Percentiles rank a stretch among this genome's conserved stretches.
These are phyloP conservation scores for Platichthys flesus DNA, from an alignment of 2,113 vertebrate species.

Conservation along the genomic window DNA sequence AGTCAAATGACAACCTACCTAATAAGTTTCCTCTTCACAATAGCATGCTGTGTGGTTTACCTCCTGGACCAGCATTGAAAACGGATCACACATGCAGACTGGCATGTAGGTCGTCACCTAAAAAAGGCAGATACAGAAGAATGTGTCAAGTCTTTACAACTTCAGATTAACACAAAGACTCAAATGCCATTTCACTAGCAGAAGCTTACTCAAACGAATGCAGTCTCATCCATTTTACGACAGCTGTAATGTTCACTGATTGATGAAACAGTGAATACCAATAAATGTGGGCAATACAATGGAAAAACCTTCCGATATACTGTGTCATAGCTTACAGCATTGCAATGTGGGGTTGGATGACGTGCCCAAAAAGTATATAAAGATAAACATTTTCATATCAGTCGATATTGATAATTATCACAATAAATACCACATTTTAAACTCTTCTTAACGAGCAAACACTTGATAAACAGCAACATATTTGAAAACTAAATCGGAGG, in stretches of 20 bases:
- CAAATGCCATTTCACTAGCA: neutral
- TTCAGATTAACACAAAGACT: neutral
- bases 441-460: no score
- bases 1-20: slow-evolving; percentile 43
- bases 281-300: neutral
- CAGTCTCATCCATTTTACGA: neutral
- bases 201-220: neutral
- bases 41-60: slow-evolving; percentile 45
- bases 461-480: no score
- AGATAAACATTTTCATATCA: no score
- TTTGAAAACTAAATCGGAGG: no score
- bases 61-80: slow-evolving; percentile 45
- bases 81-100: neutral
- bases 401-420: no score
- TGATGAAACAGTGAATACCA: neutral
- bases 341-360: no score
- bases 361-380: no score
- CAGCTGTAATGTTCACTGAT: neutral
- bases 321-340: no score
- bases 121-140: neutral
- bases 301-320: no score
- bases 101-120: slow-evolving; percentile 31
- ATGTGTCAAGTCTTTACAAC: neutral
- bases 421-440: no score
- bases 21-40: slow-evolving; percentile 58